Conservation (phyloP, 2,888 invertebrate species). For the Anodontia alba region DNA sequence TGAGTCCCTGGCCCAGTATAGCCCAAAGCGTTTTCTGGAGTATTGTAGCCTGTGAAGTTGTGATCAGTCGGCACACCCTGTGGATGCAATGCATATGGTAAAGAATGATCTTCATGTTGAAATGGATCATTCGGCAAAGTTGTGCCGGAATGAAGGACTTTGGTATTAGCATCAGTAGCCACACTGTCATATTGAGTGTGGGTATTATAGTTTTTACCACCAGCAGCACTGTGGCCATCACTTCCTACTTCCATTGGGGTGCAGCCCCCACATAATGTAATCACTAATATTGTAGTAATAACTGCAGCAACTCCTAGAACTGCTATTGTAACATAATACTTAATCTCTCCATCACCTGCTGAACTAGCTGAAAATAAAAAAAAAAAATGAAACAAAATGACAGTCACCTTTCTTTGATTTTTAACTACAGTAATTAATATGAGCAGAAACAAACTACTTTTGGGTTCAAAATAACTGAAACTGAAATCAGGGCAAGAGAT, state of each 20-base stretch:
- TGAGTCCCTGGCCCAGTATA: constrained; percentile 1
- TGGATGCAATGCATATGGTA: constrained; percentile 52
- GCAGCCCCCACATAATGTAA: constrained; percentile 54
- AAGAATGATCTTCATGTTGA: constrained; percentile 23
- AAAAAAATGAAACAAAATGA: too few species aligned
- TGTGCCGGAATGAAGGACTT: constrained; percentile 47
- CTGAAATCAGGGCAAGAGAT: too few species aligned
- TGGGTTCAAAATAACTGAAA: too few species aligned
- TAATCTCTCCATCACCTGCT: not conserved
- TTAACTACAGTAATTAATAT: too few species aligned
- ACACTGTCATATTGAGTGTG: constrained; percentile 36
- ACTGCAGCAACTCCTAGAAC: constrained; percentile 16
- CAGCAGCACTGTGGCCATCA: constrained; percentile 52
- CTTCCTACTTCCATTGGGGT: constrained; percentile 63
- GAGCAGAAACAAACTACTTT: too few species aligned
- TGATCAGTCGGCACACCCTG: constrained; percentile 42
- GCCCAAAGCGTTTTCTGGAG: not conserved
- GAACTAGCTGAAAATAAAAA: not conserved
- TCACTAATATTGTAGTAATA: constrained; percentile 22
- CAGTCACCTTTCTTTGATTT: too few species aligned
- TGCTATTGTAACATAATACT: not conserved
- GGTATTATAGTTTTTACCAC: constrained; percentile 35
- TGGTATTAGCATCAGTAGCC: constrained; percentile 49
- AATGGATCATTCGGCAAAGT: constrained; percentile 52
- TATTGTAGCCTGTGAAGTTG: constrained; percentile 49